phyloP scores from a whole-genome alignment of 1,140 invertebrate species.

The Alviniconcha marisindica region DNA sequence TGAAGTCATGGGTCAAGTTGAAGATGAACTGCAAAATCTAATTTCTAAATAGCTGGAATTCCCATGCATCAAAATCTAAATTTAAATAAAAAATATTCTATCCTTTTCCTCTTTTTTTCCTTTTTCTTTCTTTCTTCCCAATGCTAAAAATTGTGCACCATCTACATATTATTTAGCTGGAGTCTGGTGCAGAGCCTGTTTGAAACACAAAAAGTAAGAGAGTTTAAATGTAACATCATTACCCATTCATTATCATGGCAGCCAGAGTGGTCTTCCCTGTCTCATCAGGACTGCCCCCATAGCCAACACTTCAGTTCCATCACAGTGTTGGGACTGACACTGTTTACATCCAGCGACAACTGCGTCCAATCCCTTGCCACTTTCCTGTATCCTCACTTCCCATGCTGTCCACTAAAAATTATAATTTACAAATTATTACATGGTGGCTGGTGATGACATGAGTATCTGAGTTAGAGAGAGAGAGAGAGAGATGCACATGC shows the following conservation, averaged over 20 bases:
- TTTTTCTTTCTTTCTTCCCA: too few relatives aligned
- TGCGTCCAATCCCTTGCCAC: constrained; percentile 85
- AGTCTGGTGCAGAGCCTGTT: too few relatives aligned
- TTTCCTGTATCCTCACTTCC: constrained; percentile 78
- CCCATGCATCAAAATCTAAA: too few relatives aligned
- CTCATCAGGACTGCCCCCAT: constrained; percentile 97
- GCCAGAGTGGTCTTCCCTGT: constrained; percentile 98
- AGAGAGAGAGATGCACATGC: too few relatives aligned
- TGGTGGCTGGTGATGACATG: not conserved
- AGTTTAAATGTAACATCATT: not conserved
- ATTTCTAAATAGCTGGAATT: too few relatives aligned
- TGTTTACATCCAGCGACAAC: constrained; percentile 88
- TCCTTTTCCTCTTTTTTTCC: too few relatives aligned
- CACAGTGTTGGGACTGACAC: constrained; percentile 92
- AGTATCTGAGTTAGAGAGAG: too few relatives aligned
- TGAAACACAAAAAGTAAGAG: too few relatives aligned
- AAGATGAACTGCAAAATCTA: too few relatives aligned
- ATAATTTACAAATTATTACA: not conserved
- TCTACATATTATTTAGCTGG: not conserved
- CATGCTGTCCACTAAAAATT: constrained; percentile 81
- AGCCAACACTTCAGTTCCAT: constrained; percentile 95
- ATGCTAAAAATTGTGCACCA: not conserved
- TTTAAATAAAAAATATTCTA: too few relatives aligned
- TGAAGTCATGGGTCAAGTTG: too few relatives aligned
- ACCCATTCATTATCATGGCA: constrained; percentile 98